Conservation (phyloP, 2,888 invertebrate genomes). For the Standfussiana lucernea region DNA sequence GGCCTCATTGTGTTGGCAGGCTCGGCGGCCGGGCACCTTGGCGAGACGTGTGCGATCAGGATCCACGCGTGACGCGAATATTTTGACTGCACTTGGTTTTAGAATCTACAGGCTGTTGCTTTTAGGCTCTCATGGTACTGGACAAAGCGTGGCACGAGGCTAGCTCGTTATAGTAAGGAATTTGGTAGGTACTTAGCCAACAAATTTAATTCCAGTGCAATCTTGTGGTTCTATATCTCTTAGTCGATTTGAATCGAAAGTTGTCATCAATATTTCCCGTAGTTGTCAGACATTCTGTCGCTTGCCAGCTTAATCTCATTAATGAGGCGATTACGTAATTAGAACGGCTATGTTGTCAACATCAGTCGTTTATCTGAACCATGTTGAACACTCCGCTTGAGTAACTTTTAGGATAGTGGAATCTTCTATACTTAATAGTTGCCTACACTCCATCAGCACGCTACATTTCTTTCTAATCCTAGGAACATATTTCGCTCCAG, state of each 20-base stretch:
- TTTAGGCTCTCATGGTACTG: background rate
- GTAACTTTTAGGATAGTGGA: background rate
- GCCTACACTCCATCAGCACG: no score
- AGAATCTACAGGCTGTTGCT: constrained; percentile 74
- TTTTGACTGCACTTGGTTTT: constrained; percentile 68
- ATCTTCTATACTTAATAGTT: background rate
- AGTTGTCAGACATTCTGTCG: background rate
- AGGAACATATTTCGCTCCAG: background rate
- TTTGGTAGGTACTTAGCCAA: background rate
- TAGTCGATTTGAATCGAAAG: background rate
- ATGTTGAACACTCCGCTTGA: background rate
- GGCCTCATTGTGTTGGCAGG: constrained; percentile 86
- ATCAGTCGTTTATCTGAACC: background rate
- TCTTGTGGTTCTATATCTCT: background rate
- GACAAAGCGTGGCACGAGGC: background rate
- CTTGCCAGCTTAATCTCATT: background rate
- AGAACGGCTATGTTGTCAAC: background rate
- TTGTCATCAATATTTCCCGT: background rate
- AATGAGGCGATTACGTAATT: background rate
- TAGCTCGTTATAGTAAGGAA: background rate
- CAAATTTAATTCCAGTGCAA: background rate
- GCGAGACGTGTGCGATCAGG: constrained; percentile 79
- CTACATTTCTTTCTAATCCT: background rate
- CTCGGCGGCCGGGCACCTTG: constrained; percentile 81
- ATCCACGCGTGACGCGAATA: constrained; percentile 83